Conservation (phyloP, 1,140 invertebrate genomes). For the Leptinotarsa lineolata region DNA sequence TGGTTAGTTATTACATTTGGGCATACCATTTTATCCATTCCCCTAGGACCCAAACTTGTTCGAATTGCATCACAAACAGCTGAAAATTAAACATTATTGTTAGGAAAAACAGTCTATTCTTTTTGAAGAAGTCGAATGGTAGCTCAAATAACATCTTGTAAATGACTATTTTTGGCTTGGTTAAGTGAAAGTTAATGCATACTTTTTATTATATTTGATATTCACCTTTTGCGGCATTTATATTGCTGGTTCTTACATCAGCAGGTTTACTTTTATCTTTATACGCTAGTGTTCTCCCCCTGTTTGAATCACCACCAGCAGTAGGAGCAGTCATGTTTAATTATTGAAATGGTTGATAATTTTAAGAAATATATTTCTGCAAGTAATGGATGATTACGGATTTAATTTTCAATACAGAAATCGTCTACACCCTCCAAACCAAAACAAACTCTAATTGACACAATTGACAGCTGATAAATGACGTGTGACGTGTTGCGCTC, state of each 20-base stretch:
- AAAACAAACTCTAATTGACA: background rate
- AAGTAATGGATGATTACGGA: background rate
- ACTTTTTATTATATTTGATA: conserved; percentile 30
- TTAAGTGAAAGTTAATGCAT: background rate
- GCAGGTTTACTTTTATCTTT: conserved; percentile 93
- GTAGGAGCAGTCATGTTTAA: conserved; percentile 53
- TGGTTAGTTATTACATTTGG: background rate
- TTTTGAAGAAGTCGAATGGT: background rate
- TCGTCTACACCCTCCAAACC: background rate
- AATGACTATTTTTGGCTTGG: background rate
- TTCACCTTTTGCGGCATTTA: conserved; percentile 96
- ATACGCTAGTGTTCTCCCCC: conserved; percentile 61
- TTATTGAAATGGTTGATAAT: conserved; percentile 11
- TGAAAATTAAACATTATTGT: conserved; percentile 59
- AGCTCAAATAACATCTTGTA: background rate
- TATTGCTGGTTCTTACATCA: conserved; percentile 94
- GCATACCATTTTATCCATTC: conserved; percentile 99
- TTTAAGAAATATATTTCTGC: conserved; percentile 20
- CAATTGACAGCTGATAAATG: background rate
- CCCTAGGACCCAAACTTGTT: conserved; percentile 95
- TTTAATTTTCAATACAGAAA: background rate
- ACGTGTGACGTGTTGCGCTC: no score
- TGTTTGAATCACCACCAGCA: conserved; percentile 53
- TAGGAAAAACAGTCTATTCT: background rate
- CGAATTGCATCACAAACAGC: conserved; percentile 98